Evolutionary conservation across 2,888 invertebrate species (phyloP), one percentile per base, ranked within the genome.

Genomic region (Didymodactylos carnosus): DNA sequence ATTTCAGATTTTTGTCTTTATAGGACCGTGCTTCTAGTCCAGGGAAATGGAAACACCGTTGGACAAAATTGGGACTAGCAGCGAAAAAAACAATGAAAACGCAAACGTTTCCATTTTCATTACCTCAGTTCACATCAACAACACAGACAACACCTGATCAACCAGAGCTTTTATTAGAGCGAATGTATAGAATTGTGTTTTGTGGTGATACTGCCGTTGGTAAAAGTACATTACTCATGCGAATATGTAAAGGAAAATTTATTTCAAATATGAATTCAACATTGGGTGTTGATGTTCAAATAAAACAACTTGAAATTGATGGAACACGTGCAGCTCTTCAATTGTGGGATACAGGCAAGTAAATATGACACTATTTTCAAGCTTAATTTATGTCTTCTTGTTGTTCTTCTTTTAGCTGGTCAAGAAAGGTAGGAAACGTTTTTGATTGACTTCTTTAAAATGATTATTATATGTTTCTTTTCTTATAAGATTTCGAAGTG

Each of bases 151-250:
- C 16, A 25, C 25, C 2, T 25, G 11, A 4, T 6, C 35, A 16
- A 19, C 19, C 27, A 11, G 2, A 23, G 13, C 35, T 62, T n/a
- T 5, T 35, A 62, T 62, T 62, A 8, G 62, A 62, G 62, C 79
- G 87, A 70, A 86, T 87, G 73, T 88, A 86, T 79, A 87, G 87
- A 79, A 85, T 88, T 5, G 87, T 88, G 10, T 84, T 87, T 77
- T 87, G 87, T 19, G 87, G 87, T 0, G 87, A 88, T 79, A 87
- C 87, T 0, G 74, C 71, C 3, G 87, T 87, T 3, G 87, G 88
- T 8, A 88, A 88, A 80, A 86, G 86, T 10, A 86, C 86, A 75
- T 86, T 87, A 77, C 87, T 87, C 72, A 84, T 86, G 80, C 80
- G 87, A 40, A 83, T 87, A 53, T 86, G 86, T 79, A 86, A 86